phyloP scores from a whole-genome alignment of 2,888 invertebrate species.

The Alloscopus bannaensis region DNA sequence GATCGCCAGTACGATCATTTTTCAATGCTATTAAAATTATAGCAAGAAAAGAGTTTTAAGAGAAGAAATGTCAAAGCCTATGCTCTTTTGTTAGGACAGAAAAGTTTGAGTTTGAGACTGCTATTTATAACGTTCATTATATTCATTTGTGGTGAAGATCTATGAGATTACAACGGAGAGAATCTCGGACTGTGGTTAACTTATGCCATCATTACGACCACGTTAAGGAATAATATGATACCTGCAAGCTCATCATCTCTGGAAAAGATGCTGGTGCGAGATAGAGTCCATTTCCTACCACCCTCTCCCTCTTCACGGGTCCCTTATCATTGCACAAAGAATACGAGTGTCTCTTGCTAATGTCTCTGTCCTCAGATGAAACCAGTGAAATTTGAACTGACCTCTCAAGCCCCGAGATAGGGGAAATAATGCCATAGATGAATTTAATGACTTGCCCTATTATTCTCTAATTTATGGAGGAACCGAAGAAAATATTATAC shows the following conservation, averaged over 20 bases:
- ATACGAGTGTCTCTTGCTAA: background rate
- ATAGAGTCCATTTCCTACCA: background rate
- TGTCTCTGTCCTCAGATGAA: too few species aligned
- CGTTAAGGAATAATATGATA: constrained; percentile 4
- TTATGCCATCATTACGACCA: constrained; percentile 16
- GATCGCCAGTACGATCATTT: too few species aligned
- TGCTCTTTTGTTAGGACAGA: background rate
- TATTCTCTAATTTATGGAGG: constrained; percentile 68
- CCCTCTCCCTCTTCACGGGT: background rate
- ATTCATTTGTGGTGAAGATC: too few species aligned
- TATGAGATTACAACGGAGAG: constrained; percentile 28
- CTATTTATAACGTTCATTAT: constrained; percentile 52
- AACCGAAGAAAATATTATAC: constrained; percentile 42
- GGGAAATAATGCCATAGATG: constrained; percentile 36
- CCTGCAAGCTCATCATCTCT: background rate
- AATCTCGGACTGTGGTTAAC: constrained; percentile 3
- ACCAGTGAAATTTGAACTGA: constrained; percentile 35
- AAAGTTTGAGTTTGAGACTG: background rate
- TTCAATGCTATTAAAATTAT: constrained; percentile 28
- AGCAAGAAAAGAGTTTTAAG: background rate
- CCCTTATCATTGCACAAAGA: constrained; percentile 18
- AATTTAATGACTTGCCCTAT: constrained; percentile 65
- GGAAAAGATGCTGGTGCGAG: background rate
- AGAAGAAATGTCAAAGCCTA: background rate
- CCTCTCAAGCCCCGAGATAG: background rate